A percentile compares a stretch with the other conserved stretches of the same genome.
phyloP scores from a whole-genome alignment of 2,113 vertebrate genomes.

The Monopterus albus region DNA sequence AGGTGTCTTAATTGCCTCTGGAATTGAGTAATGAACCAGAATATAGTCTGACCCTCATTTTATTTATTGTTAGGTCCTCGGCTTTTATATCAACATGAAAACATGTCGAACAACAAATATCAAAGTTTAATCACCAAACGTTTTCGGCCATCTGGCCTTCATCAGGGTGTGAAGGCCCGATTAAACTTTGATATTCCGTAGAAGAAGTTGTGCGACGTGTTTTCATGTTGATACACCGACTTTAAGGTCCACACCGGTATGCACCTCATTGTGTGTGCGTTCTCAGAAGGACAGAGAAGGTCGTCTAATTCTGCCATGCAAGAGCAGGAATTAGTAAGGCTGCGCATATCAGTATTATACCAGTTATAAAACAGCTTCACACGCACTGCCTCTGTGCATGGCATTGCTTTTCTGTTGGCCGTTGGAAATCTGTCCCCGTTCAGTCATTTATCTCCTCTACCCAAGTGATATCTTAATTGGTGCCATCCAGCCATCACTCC shows the following conservation, averaged over 20 bases:
- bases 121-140: too few species aligned
- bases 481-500: conserved; percentile 23
- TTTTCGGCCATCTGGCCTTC: too few species aligned
- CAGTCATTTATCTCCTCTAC: not conserved
- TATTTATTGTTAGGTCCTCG: not conserved
- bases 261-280: too few species aligned
- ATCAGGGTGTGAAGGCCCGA: too few species aligned
- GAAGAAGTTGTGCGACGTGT: too few species aligned
- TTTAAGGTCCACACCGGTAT: too few species aligned
- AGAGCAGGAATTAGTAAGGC: not conserved
- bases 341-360: not conserved
- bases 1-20: conserved; percentile 30
- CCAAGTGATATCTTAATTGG: conserved; percentile 14
- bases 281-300: too few species aligned
- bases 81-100: too few species aligned
- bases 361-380: not conserved
- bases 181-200: too few species aligned
- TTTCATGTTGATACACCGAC: too few species aligned
- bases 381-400: not conserved
- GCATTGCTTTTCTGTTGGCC: not conserved
- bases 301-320: too few species aligned
- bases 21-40: conserved; percentile 11
- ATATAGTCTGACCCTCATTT: not conserved
- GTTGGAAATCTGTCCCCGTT: not conserved
- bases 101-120: too few species aligned